Evolutionary conservation across 2,113 vertebrate genomes (phyloP).

Genomic region (Columbina picui): DNA sequence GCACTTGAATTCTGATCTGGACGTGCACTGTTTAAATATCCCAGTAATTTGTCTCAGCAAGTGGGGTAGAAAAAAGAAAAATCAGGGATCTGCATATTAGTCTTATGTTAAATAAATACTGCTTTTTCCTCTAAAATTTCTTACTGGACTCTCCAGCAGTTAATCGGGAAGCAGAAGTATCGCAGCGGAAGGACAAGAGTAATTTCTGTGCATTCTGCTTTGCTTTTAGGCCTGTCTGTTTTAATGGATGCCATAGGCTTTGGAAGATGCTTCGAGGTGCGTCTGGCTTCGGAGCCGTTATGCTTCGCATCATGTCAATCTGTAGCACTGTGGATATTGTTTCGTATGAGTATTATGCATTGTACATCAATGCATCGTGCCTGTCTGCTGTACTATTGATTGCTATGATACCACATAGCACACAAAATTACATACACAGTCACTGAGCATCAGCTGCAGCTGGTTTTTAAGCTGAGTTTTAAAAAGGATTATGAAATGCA

Average conservation of each 20-base stretch:
- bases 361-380: not conserved
- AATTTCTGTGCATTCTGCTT: not conserved
- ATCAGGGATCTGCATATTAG: not conserved
- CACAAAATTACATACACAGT: not conserved
- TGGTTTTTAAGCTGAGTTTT: not conserved
- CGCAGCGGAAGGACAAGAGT: not conserved
- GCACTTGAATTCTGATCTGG: not conserved
- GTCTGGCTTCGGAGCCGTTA: not conserved
- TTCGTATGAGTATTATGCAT: not conserved
- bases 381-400: slow-evolving; percentile 34
- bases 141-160: not conserved
- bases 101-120: not conserved
- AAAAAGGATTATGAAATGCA: not conserved
- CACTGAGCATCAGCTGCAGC: not conserved
- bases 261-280: slow-evolving; percentile 13
- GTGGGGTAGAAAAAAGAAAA: no score
- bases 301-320: slow-evolving; percentile 20
- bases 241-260: not conserved
- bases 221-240: slow-evolving; percentile 1
- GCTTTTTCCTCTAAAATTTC: not conserved
- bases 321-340: slow-evolving; percentile 37
- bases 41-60: not conserved
- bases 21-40: not conserved
- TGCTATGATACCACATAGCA: not conserved
- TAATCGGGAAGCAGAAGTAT: not conserved